Evolutionary conservation across 2,113 vertebrate species (phyloP), one percentile per base, ranked within the genome.

Genomic region (Pollimyrus isidori): DNA sequence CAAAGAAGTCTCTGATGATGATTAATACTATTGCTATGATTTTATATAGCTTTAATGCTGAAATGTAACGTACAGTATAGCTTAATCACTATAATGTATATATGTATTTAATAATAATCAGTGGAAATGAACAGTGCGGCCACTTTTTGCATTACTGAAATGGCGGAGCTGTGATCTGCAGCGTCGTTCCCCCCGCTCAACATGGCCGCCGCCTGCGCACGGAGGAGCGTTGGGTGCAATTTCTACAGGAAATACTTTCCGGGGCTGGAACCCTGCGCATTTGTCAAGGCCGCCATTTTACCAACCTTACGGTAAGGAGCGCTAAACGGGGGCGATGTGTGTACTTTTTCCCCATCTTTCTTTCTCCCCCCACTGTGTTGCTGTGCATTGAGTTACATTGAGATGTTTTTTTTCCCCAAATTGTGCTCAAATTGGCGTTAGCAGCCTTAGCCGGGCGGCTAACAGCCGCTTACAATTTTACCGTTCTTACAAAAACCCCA

Each of bases 221-320:
- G 48, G 46, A 42, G 62, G 89, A 88, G 86, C 56, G 6, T 73
- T 83, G 88, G 89, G 91, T 92, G 91, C 88, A 91, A 91, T 85
- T 93, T 92, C 87, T 92, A 90, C 94, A 94, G 94, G 94, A 95
- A 94, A 95, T 93, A 92, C 92, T 92, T 73, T 92, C 91, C 82
- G 49, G 15, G 90, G 17, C 23, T 62, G 90, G n/a, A 6, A 53
- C 56, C 42, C 35, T 39, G 73, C 92, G 11, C 85, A 92, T 93
- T 96, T 95, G 92, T 95, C 89, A 86, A 92, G 95, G 95, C 95
- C 94, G 94, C 95, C 95, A 96, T 96, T 95, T 95, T 96, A 96
- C 89, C 94, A 93, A 94, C 88, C 95, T 96, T 96, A 96, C 96
- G 95, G 96, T 96, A 96, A 96, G 95, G 93, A 91, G 92, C 9